Base-by-base conservation (phyloP, 2,113 vertebrate species). In the Dromiciops gliroides region DNA sequence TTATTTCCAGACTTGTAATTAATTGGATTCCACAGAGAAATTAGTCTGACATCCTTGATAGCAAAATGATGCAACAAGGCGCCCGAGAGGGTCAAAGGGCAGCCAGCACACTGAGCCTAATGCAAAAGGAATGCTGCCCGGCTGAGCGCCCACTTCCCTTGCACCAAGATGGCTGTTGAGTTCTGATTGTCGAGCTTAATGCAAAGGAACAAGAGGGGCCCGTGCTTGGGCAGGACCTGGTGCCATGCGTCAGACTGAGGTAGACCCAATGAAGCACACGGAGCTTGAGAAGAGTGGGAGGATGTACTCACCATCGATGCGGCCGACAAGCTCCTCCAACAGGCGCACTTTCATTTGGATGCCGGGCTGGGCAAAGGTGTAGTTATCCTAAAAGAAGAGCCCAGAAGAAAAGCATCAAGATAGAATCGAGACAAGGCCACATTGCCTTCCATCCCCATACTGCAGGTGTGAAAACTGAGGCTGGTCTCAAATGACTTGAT, bases 331-430 rank as follows among this genome's bases (percentile, higher is more conserved):
- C 93, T 99, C 99, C 94, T 99, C 99, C 97, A 99, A 90, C 97
- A 99, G 99, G 97, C 99, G 99, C 97, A 99, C 99, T 98, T 99
- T 99, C 98, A 98, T 99, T 95, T 99, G 99, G 97, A 99, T 99
- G 89, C 99, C 99, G 14, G 99, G 99, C 96, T 99, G 99, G 92
- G 99, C 99, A 97, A 99, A 99, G 0, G 99, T 99, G 96, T 99
- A 99, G 98, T 99, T 99, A 98, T 99, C 99, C 99, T 99, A 96
- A 44, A 98, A 90, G 14, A 94, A 60, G 6, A 95, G 52, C 89
- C 24, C 89, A 49, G 52, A 51, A 7, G 47, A 94, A 51, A 91
- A 89, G 0, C n/a, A 48, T 44, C 28, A 89, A 25, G 48, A n/a
- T n/a, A 2, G 3, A 50, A 6, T n/a, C n/a, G 23, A 8, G n/a